phyloP scores from a whole-genome alignment of 2,888 invertebrate genomes.

The Deilephila porcellus region DNA sequence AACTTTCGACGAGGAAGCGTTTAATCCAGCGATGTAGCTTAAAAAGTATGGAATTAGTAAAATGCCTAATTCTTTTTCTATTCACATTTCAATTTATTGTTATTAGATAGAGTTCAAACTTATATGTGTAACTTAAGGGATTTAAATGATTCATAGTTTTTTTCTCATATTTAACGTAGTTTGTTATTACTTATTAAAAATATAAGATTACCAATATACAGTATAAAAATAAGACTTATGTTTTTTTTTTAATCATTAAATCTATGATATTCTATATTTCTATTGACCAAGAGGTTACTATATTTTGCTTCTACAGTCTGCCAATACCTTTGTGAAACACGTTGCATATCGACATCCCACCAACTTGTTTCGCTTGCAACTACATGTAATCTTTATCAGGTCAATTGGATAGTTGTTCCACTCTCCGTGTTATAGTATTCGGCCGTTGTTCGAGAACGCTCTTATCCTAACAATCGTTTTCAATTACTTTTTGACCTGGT shows the following conservation, averaged over 20 bases:
- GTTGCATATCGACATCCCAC: background rate
- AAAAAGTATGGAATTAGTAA: background rate
- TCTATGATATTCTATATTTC: too few species aligned
- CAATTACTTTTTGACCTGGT: background rate
- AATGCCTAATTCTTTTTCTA: background rate
- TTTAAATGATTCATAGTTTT: too few species aligned
- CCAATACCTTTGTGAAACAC: background rate
- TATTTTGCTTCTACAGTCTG: background rate
- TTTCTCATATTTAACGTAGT: too few species aligned
- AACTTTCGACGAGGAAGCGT: background rate
- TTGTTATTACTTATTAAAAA: too few species aligned
- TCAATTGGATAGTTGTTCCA: conserved; percentile 17
- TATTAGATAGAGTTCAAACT: too few species aligned
- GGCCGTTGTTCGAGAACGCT: background rate
- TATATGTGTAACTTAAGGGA: too few species aligned
- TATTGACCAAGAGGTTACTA: too few species aligned
- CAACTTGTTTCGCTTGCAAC: conserved; percentile 9
- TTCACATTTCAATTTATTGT: too few species aligned
- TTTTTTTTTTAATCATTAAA: too few species aligned
- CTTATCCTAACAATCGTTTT: background rate
- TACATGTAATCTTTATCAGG: conserved; percentile 20
- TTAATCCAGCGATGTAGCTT: background rate
- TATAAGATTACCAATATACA: too few species aligned
- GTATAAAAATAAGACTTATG: too few species aligned
- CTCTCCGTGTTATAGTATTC: conserved; percentile 2